Base-by-base conservation (phyloP, 64 coral and sea anemone species). In the Trachythela sp. region DNA sequence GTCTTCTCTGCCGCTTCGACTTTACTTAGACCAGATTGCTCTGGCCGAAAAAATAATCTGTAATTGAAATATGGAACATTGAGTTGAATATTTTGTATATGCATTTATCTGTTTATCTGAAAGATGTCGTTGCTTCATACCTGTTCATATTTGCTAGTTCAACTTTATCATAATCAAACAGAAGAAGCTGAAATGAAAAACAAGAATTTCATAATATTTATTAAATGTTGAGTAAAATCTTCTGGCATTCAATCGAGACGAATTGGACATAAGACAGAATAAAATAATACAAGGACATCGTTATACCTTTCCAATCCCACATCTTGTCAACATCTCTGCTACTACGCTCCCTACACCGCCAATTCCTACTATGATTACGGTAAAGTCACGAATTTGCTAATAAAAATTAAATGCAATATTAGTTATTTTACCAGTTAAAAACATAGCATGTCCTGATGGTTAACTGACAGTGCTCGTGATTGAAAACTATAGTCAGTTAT, bases 91-190 rank as follows among this genome's bases (percentile, higher is more conserved):
- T n/a, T n/a, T n/a, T n/a, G n/a, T n/a, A n/a, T n/a, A n/a, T n/a
- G n/a, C n/a, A n/a, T n/a, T n/a, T n/a, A n/a, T n/a, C n/a, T n/a
- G n/a, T n/a, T n/a, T n/a, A n/a, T n/a, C n/a, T n/a, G n/a, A 52
- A 52, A 2, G 8, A 52, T 1, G 13, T 52, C 13, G 22, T 20
- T 20, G 1, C 13, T 52, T 1, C 22, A 15, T 89, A 97, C 95
- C 95, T 94, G 96, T 99, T 99, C 96, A 99, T 99, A 70, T 99
- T 99, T 91, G 96, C 96, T 72, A 99, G 91, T 89, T 99, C 96
- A 54, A 99, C 96, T 89, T 99, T 99, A 67, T 99, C 96, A 85
- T 99, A 99, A 85, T 99, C 96, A 99, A 99, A 99, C 0, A 99
- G 86, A 20, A 99, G 35, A 2, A 99, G 89, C 95, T 99, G 84